phyloP scores from a whole-genome alignment of 1,140 invertebrate genomes.

The Leptopilina clavipes region DNA sequence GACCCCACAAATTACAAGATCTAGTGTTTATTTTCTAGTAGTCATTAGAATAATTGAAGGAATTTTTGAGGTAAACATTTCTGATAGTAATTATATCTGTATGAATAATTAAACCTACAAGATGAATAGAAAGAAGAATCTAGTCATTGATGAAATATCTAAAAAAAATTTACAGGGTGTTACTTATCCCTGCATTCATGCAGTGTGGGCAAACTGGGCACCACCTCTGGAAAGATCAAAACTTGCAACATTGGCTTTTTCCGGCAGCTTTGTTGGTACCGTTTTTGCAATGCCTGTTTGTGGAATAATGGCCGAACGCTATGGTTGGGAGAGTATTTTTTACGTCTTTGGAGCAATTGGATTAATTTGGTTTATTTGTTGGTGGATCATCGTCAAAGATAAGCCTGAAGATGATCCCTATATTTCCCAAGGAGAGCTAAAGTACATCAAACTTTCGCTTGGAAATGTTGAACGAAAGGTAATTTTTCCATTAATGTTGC shows the following conservation, averaged over 20 bases:
- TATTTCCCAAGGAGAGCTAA: conserved; percentile 84
- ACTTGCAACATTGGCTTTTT: conserved; percentile 86
- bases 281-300: conserved; percentile 87
- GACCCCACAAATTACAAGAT: conserved; percentile 85
- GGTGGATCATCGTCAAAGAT: conserved; percentile 84
- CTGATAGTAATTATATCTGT: neutral
- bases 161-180: conserved; percentile 80
- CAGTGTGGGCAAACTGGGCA: conserved; percentile 92
- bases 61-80: conserved; percentile 85
- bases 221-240: conserved; percentile 87
- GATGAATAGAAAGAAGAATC: no score
- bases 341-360: conserved; percentile 89
- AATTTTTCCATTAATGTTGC: neutral
- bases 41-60: conserved; percentile 89
- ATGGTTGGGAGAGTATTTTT: conserved; percentile 92
- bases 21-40: conserved; percentile 83
- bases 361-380: conserved; percentile 82
- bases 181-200: conserved; percentile 92
- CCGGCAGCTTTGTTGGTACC: conserved; percentile 88
- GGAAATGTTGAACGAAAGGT: conserved; percentile 53
- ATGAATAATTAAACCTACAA: neutral
- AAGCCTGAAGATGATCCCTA: conserved; percentile 84
- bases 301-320: conserved; percentile 81
- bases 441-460: conserved; percentile 81
- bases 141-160: neutral